Percentiles rank a stretch among this genome's conserved stretches.
phyloP scores from a whole-genome alignment of 1,140 invertebrate species.

The Chymomyza costata region DNA sequence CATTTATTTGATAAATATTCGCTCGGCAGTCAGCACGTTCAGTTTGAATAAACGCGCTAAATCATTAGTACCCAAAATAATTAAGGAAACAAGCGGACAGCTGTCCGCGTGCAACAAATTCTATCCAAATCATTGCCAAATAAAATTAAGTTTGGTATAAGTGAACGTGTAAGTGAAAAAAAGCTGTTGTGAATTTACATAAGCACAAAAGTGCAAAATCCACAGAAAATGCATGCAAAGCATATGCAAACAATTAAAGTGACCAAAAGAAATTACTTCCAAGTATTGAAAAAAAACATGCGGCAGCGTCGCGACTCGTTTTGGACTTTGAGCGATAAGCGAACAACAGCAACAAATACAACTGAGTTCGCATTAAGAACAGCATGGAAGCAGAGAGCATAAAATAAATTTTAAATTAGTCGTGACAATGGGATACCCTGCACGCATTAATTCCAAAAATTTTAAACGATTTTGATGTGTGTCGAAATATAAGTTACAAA shows the following conservation, averaged over 20 bases:
- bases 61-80: slow-evolving; percentile 26
- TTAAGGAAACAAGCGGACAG: background rate
- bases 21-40: slow-evolving; percentile 41
- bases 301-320: slow-evolving; percentile 13
- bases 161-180: slow-evolving; percentile 44
- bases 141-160: no score
- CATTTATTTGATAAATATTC: slow-evolving; percentile 55
- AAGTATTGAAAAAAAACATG: slow-evolving; percentile 20
- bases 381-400: slow-evolving; percentile 54
- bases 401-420: no score
- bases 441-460: no score
- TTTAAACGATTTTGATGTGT: no score
- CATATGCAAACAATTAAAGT: slow-evolving; percentile 13
- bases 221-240: slow-evolving; percentile 13
- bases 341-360: slow-evolving; percentile 32
- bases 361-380: slow-evolving; percentile 1
- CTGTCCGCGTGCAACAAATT: no score
- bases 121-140: slow-evolving; percentile 5
- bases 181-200: slow-evolving; percentile 41
- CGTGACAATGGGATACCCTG: no score
- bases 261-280: slow-evolving; percentile 1
- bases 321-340: slow-evolving; percentile 69
- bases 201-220: slow-evolving; percentile 16
- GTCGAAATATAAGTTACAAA: no score
- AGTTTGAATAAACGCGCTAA: slow-evolving; percentile 41